Conservation (phyloP, 2,888 invertebrate genomes). For the Amphipoea oculea region DNA sequence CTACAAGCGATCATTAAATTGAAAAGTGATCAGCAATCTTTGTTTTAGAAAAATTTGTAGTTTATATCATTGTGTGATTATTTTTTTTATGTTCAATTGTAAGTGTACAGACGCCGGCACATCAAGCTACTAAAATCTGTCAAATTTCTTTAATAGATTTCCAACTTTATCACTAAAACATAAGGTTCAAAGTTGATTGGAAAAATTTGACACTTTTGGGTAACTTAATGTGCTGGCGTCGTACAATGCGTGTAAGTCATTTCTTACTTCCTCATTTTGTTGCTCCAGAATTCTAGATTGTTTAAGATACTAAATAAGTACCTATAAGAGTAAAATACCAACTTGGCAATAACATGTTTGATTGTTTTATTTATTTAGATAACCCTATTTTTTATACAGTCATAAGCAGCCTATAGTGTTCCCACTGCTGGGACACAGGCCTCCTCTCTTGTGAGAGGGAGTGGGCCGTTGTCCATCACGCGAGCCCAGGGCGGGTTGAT, state of each 20-base stretch:
- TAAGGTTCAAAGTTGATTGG: too few species aligned
- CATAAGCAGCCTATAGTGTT: too few species aligned
- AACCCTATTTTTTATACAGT: neutral
- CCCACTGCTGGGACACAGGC: too few species aligned
- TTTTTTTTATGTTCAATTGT: conserved; percentile 38
- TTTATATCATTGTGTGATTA: conserved; percentile 31
- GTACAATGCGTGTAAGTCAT: conserved; percentile 36
- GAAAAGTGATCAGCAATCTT: conserved; percentile 23
- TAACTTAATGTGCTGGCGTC: too few species aligned
- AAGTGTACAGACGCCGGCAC: conserved; percentile 10
- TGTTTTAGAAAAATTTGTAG: conserved; percentile 6
- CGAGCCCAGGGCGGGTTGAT: too few species aligned
- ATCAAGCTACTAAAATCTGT: too few species aligned
- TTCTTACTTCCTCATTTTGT: conserved; percentile 52
- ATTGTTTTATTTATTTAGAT: conserved; percentile 36
- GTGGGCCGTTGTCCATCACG: too few species aligned
- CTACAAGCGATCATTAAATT: conserved; percentile 14
- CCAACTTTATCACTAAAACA: too few species aligned
- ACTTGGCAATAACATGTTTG: conserved; percentile 50
- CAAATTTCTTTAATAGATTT: too few species aligned
- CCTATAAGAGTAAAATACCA: conserved; percentile 66
- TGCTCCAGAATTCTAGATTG: conserved; percentile 59
- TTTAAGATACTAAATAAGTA: conserved; percentile 68
- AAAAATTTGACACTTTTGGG: too few species aligned
- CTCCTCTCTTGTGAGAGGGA: too few species aligned